phyloP scores from a whole-genome alignment of 53 echinoderm and acorn worm species.

The Temnopleurus reevesii region DNA sequence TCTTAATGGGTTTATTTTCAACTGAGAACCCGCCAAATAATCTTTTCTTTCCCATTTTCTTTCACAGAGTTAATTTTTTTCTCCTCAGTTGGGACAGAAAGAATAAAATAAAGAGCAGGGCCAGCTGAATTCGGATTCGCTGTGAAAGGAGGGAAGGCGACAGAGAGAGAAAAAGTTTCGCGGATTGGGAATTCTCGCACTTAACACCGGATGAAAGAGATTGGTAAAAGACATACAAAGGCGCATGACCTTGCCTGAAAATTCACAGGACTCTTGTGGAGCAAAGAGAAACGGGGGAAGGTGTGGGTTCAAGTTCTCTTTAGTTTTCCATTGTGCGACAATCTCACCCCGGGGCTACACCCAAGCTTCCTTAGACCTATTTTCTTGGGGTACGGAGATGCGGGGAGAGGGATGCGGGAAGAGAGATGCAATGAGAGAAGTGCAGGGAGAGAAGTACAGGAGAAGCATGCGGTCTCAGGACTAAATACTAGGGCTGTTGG shows the following conservation, averaged over 20 bases:
- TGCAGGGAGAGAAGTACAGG: neutral
- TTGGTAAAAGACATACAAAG: conserved; percentile 47
- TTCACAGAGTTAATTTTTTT: conserved; percentile 29
- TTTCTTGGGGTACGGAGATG: conserved; percentile 38
- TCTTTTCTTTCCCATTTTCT: conserved; percentile 49
- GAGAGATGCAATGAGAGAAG: neutral
- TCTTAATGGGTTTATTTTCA: conserved; percentile 63
- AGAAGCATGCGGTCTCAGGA: too few species aligned
- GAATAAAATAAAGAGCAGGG: neutral
- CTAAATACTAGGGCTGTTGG: too few species aligned
- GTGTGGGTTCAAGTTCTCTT: conserved; percentile 56
- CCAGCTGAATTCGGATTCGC: conserved; percentile 50
- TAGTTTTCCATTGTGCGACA: conserved; percentile 36
- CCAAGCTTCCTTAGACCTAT: conserved; percentile 11
- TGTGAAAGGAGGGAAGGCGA: conserved; percentile 8
- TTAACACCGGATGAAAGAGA: conserved; percentile 59
- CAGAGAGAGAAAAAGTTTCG: conserved; percentile 17
- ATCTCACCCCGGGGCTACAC: neutral
- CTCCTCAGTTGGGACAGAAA: neutral
- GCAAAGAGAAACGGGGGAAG: conserved; percentile 50
- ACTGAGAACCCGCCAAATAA: conserved; percentile 62
- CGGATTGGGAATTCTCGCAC: conserved; percentile 46
- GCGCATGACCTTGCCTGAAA: conserved; percentile 35
- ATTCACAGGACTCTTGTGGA: conserved; percentile 25
- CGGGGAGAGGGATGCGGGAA: neutral